A percentile compares a stretch with the other conserved stretches of the same genome.
Conservation (phyloP, 92 coral and sea anemone genomes). For the Parazoanthus swiftii region DNA sequence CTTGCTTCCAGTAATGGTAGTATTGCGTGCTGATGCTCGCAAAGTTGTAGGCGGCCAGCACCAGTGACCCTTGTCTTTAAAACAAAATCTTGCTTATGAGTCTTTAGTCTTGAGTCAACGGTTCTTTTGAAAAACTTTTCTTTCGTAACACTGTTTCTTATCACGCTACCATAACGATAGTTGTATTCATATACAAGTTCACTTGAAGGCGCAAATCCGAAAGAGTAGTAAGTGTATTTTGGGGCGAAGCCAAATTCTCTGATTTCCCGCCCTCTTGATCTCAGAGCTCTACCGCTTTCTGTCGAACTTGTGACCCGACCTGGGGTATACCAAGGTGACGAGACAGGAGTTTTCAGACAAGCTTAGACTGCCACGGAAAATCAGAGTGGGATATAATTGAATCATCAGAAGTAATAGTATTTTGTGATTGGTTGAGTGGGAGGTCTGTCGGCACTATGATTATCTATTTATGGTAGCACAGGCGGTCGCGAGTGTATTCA, state of each 20-base stretch:
- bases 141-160: background rate
- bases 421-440: conserved; percentile 2
- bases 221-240: no score
- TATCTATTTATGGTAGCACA: conserved; percentile 5
- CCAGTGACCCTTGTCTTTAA: conserved; percentile 1
- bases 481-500: conserved; percentile 1
- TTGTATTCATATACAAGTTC: background rate
- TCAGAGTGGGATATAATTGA: no score
- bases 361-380: no score
- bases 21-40: background rate
- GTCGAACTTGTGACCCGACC: background rate
- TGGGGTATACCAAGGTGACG: no score
- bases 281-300: background rate
- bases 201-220: background rate
- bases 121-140: background rate
- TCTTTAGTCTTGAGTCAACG: background rate
- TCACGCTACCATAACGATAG: background rate
- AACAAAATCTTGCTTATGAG: background rate
- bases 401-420: no score
- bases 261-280: background rate
- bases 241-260: background rate
- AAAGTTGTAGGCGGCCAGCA: background rate
- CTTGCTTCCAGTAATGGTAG: background rate
- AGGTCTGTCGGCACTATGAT: conserved; percentile 2
- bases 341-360: no score